These are phyloP conservation scores for Pogonophryne albipinna DNA, from an alignment of 2,797 vertebrate species.

Conservation along the genomic window DNA sequence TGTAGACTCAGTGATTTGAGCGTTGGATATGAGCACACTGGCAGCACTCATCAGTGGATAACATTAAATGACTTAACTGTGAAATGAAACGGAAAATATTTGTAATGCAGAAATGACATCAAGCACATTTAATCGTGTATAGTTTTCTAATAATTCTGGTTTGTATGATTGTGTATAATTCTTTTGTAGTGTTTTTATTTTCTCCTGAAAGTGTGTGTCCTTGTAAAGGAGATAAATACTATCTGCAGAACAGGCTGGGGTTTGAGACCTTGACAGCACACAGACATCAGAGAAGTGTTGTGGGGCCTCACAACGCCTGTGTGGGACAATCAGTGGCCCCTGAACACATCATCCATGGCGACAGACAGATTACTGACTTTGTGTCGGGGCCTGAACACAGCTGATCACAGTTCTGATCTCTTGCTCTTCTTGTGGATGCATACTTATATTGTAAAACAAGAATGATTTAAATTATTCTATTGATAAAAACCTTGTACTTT, in stretches of 20 bases:
- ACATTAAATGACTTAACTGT: conserved; percentile 51
- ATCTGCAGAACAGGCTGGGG: conserved; percentile 37
- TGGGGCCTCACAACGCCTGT: no score
- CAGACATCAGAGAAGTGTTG: background rate
- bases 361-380: no score
- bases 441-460: conserved; percentile 48
- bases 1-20: no score
- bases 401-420: no score
- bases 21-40: no score
- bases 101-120: conserved; percentile 57
- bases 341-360: no score
- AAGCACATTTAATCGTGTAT: conserved; percentile 82
- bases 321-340: no score
- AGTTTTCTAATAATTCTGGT: conserved; percentile 79
- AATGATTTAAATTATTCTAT: conserved; percentile 67
- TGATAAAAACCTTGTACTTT: conserved; percentile 26
- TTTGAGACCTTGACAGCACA: conserved; percentile 1
- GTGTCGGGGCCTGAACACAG: no score
- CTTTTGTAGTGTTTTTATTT: conserved; percentile 43
- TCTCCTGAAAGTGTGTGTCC: conserved; percentile 51
- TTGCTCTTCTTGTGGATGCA: conserved; percentile 9
- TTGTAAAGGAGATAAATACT: conserved; percentile 65
- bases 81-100: conserved; percentile 57
- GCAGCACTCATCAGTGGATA: conserved; percentile 27
- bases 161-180: conserved; percentile 61